Base-by-base conservation (phyloP, 2,113 vertebrate species). In the Coreoperca whiteheadi region DNA sequence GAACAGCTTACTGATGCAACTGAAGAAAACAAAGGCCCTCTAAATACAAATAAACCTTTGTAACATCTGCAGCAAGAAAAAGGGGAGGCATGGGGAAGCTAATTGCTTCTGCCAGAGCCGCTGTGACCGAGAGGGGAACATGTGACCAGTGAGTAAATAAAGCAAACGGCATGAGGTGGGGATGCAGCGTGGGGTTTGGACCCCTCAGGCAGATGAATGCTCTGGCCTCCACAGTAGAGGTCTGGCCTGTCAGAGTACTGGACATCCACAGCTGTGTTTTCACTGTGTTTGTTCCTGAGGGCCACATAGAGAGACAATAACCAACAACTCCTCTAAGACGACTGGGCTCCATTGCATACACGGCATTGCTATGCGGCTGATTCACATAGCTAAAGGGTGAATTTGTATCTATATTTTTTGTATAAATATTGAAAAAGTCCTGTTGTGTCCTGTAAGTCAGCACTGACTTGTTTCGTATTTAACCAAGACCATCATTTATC, bases 181-280 rank as follows among this genome's bases (percentile, higher is more conserved):
- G 88, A 89, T 72, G 86, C 76, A 56, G 77, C 66, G 23, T 78
- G 51, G 77, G 84, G 50, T 77, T 85, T 14, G 46, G 74, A 89
- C 91, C 92, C 85, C 87, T 87, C 25, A 25, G 80, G 83, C 76
- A 77, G 64, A 89, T 59, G 72, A 88, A 79, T 85, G 84, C 90
- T 89, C 76, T 63, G 86, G 79, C 41, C 87, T 88, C 76, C 81
- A 41, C 60, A 34, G 79, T 76, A 69, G 86, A 89, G 88, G 82
- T 78, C 61, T 77, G 83, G 34, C 68, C 68, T 63, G 57, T 82
- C 64, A 77, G 83, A 72, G 74, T 68, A 85, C 70, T 64, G 67
- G 53, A 86, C 61, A 25, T 77, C 87, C 87, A 91, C 95, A 95
- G 95, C 95, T 95, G 94, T 95, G 94, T 94, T 94, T 94, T 93